Conservation (phyloP, 1,140 invertebrate genomes). For the Hypothenemus hampei region DNA sequence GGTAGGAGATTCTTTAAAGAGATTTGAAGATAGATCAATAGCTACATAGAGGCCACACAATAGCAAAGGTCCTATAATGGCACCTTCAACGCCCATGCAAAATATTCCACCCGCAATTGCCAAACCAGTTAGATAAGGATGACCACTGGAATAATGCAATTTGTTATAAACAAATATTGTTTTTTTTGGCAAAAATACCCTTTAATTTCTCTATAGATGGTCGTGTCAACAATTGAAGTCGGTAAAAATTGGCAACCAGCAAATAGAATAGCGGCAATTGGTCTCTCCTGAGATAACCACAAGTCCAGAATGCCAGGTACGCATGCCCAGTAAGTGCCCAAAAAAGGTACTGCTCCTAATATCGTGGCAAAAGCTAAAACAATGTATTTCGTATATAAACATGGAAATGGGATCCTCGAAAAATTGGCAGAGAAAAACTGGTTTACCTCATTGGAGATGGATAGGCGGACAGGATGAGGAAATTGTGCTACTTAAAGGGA, state of each 20-base stretch:
- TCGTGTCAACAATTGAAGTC: constrained; percentile 85
- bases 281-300: constrained; percentile 82
- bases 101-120: constrained; percentile 98
- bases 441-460: neutral
- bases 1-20: constrained; percentile 50
- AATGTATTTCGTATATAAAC: neutral
- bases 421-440: neutral
- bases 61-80: constrained; percentile 91
- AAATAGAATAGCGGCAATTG: constrained; percentile 70
- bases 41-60: constrained; percentile 81
- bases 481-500: too few species aligned
- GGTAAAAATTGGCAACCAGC: constrained; percentile 83
- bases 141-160: constrained; percentile 61
- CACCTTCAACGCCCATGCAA: constrained; percentile 93
- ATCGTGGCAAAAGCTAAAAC: constrained; percentile 81
- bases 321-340: constrained; percentile 91
- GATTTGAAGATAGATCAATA: constrained; percentile 64
- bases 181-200: constrained; percentile 57
- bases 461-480: too few species aligned
- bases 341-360: constrained; percentile 89
- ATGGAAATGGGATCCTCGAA: too few species aligned
- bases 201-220: constrained; percentile 96
- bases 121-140: constrained; percentile 97
- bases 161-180: neutral
- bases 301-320: constrained; percentile 91